Base-by-base conservation (phyloP, 2,888 invertebrate species). In the Pteria penguin region DNA sequence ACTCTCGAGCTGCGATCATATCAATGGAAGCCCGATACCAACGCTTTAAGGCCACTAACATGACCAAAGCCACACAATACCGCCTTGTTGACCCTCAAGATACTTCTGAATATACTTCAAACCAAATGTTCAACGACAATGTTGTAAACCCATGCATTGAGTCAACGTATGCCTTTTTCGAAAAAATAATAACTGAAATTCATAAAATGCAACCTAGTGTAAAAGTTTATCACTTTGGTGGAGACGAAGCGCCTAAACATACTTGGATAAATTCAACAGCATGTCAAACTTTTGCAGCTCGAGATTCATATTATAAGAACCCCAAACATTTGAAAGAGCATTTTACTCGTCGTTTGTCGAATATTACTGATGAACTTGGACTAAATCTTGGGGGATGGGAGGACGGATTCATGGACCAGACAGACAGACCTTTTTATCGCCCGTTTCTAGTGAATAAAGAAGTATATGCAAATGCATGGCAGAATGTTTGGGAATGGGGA, bases 191-290 rank as follows among this genome's bases (percentile, higher is more conserved):
- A n/a, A 79, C 80, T 14, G 77, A 82, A 18, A 63, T 88, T 0
- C 72, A 80, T 26, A 72, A 71, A 0, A 82, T 90, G 65, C 89
- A 90, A 18, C 26, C 75, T n/a, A 88, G 87, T 0, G 74, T 91
- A 31, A 81, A 79, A 33, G 79, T 78, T 4, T 89, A 88, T 71
- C 89, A 91, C 77, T 86, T 89, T 55, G 91, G 91, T 2, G 91
- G 90, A 0, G 91, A 91, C 70, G 91, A 91, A 75, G 90, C 88
- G 2, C 83, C 88, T 0, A 31, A 29, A 0, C 86, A 86, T 4
- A 89, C 90, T 2, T 91, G 90, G 90, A 73, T 82, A 26, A 84
- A 88, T 45, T 90, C 90, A 1, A 61, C 87, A 1, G 65, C 58
- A n/a, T 91, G 91, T 74, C 58, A 77, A 8, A 55, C 71, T 1